These are phyloP conservation scores for Molothrus aeneus DNA, from an alignment of 2,797 vertebrate species.

Conservation along the genomic window DNA sequence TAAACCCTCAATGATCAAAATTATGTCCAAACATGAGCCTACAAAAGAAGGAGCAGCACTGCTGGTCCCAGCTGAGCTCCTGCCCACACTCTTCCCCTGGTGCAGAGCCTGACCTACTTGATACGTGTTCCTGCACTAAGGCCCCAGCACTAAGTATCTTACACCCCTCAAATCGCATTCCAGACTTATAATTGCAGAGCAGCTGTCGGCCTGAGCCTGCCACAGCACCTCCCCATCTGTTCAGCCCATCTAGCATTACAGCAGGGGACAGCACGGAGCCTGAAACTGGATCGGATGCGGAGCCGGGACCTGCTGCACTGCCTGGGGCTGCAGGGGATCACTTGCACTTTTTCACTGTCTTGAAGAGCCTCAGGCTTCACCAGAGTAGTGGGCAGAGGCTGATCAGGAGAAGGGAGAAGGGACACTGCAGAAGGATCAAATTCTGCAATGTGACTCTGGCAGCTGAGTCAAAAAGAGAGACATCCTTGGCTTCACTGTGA, in stretches of 20 bases:
- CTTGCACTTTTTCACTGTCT: background rate
- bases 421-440: constrained; percentile 25
- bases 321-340: background rate
- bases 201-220: constrained; percentile 65
- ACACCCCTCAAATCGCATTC: constrained; percentile 69
- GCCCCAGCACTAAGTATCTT: constrained; percentile 46
- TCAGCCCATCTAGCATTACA: constrained; percentile 63
- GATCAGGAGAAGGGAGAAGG: background rate
- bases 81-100: background rate
- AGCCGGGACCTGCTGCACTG: background rate
- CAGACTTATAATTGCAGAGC: constrained; percentile 67
- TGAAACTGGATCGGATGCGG: background rate
- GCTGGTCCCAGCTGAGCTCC: background rate
- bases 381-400: background rate
- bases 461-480: constrained; percentile 41
- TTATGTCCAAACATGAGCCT: background rate
- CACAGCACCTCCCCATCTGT: constrained; percentile 47
- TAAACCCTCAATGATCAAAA: background rate
- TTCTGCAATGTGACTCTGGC: constrained; percentile 47
- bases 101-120: constrained; percentile 58
- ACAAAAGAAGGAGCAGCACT: background rate
- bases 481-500: background rate
- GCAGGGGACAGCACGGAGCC: constrained; percentile 41
- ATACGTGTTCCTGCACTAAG: background rate
- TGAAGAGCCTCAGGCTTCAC: background rate